Evolutionary conservation across 2,888 invertebrate species (phyloP), one percentile per base, ranked within the genome.

Genomic region (Lasius platythorax): DNA sequence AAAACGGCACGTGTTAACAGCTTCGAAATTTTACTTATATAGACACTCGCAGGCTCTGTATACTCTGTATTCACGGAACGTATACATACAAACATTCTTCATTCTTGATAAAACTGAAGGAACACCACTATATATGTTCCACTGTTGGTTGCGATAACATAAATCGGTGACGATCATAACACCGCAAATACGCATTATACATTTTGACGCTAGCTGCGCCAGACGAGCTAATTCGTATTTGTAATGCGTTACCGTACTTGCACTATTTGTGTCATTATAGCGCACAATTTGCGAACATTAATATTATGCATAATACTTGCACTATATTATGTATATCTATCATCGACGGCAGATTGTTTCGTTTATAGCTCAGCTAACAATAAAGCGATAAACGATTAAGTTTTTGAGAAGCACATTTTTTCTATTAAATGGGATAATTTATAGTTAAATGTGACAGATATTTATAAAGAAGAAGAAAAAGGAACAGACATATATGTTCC

Each of bases 1-100:
- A 81, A 73, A 81, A 81, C 79, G 72, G 58, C 58, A 23, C 72
- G 72, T 73, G 79, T 81, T 73, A 81, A 81, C 72, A 81, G 76
- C 58, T 33, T 76, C 56, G 46, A 66, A 76, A 82, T 82, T 82
- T 82, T 76, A 82, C 76, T 82, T 76, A 82, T 82, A 85, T 85
- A 81, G 85, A 85, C 83, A 78, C 81, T 53, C 81, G 73, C 73
- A 70, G 68, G 8, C 53, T 40, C 78, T 85, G 85, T 81, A 53
- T 53, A 53, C 53, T 53, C n/a, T 6, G 53, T n/a, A n/a, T 8
- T 75, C 85, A 85, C 70, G 81, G 81, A 70, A 63, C 79, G 61
- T 79, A n/a, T n/a, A 85, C 85, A 70, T 74, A 81, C 74, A 37
- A 68, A 46, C 73, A 50, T 73, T 81, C 79, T 73, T 81, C 23